Evolutionary conservation across 2,797 vertebrate species (phyloP), one percentile per base, ranked within the genome.

Genomic region (Perodicticus potto): DNA sequence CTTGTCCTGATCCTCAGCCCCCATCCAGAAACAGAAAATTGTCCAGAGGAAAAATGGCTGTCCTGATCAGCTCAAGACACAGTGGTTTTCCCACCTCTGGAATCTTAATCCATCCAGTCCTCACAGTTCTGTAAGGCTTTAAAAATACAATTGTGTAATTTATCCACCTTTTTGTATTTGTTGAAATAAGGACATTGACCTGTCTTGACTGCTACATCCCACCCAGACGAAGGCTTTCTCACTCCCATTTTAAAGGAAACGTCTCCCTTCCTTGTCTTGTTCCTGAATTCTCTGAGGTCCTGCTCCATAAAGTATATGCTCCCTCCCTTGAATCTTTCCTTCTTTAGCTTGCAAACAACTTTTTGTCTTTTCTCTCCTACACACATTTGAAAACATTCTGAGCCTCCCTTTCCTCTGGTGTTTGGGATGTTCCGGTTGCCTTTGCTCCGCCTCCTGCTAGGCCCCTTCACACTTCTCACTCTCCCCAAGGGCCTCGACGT

Each of bases 221-320:
- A 29, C 16, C 73, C 25, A 3, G 34, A 83, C n/a, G n/a, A 55
- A 27, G 22, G 37, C 20, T 13, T 3, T 3, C 20, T 27, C 4
- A 32, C 77, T 74, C 37, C n/a, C 80, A 63, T 29, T 32, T 34
- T 25, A 32, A 72, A 55, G 91, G 74, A 34, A 37, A 45, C 0
- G 0, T 19, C 8, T 45, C 37, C 11, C 0, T 27, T 11, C 34
- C 7, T 13, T 37, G 8, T 34, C 59, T 88, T 27, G 25, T 80
- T 45, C 57, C 63, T 13, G 29, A 10, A 67, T 45, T 57, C n/a
- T 29, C 3, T 20, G 57, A 17, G 1, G 14, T 43, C 40, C 73
- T 73, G 43, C 49, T 25, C 5, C 5, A 0, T 25, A 13, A 37
- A 16, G 13, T 0, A 0, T 0, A 0, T 3, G 17, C 2, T n/a